Evolutionary conservation across 2,888 invertebrate genomes (phyloP), one percentile per base, ranked within the genome.

Genomic region (Anorthoa munda): DNA sequence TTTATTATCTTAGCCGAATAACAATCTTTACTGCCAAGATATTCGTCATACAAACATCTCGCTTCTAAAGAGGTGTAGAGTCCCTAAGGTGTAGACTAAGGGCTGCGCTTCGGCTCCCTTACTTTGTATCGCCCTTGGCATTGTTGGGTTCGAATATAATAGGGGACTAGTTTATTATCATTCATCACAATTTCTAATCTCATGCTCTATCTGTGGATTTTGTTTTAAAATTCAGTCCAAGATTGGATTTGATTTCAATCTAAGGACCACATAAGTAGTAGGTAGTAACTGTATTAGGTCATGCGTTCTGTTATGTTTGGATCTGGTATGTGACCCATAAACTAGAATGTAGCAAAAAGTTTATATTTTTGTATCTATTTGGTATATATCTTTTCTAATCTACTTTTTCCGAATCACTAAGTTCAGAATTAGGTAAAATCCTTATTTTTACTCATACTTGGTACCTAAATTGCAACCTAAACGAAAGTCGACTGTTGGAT

Each of bases 131-230:
- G 46, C 68, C 60, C 51, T 68, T 56, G 26, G 56, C 75, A 3
- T 17, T 51, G 56, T 66, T 75, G 26, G 13, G 39, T 55, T 21
- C 4, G 12, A 26, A 48, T 55, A 46, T 66, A 71, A 59, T 59
- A 82, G 66, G 77, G 82, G 71, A 70, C 50, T 21, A 59, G 50
- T 64, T 66, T 77, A 71, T 63, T 53, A 46, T 48, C 50, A 83
- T 79, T 66, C 48, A 74, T 65, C 65, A 58, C 4, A 46, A 69
- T 70, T 79, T 66, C 45, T 61, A 61, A 70, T 79, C 31, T 55
- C 61, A 82, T 56, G 66, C 63, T 77, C 26, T 55, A 77, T 81
- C 78, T 75, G 71, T 75, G 15, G 55, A 15, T 23, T 64, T 64
- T 60, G 51, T 59, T 75, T 67, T 21, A 15, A 76, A 65, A 48